Evolutionary conservation across 2,113 vertebrate genomes (phyloP).

Genomic region (Cottus gobio): DNA sequence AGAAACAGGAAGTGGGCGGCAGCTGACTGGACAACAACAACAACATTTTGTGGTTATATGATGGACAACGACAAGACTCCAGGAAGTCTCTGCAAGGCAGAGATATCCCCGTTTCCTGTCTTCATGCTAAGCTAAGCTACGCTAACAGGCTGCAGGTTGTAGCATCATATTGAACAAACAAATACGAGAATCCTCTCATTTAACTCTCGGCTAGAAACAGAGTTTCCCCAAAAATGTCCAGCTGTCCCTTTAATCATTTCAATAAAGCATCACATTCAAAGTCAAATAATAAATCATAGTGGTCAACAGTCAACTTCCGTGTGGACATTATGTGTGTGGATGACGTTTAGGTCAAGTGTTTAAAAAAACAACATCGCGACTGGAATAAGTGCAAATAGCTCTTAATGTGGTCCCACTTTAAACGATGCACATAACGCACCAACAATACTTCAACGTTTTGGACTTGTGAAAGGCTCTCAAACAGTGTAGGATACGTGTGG

Average conservation of each 20-base stretch:
- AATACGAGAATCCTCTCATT: not conserved
- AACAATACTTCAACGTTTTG: slow-evolving; percentile 4
- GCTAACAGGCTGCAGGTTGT: not conserved
- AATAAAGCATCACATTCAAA: slow-evolving; percentile 56
- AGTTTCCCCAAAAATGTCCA: not conserved
- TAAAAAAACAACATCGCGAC: slow-evolving; percentile 6
- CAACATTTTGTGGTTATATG: not conserved
- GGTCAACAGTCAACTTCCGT: slow-evolving; percentile 47
- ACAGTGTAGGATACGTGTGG: not conserved
- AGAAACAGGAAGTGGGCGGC: not conserved
- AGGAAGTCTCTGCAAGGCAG: not conserved
- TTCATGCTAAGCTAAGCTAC: slow-evolving; percentile 13
- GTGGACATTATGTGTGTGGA: slow-evolving; percentile 27
- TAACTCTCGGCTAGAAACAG: not conserved
- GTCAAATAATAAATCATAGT: slow-evolving; percentile 55
- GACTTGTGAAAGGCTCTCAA: slow-evolving; percentile 13
- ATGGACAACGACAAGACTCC: not conserved
- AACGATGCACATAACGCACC: not conserved
- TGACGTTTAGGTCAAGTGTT: slow-evolving; percentile 18
- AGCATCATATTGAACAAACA: not conserved
- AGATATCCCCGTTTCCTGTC: not conserved
- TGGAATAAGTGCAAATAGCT: slow-evolving; percentile 53
- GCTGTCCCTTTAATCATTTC: slow-evolving; percentile 8
- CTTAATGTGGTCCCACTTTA: slow-evolving; percentile 30
- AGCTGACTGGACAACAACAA: not conserved